These are phyloP conservation scores for Drosophila parabipectinata DNA, from an alignment of 1,140 invertebrate species.

Conservation along the genomic window DNA sequence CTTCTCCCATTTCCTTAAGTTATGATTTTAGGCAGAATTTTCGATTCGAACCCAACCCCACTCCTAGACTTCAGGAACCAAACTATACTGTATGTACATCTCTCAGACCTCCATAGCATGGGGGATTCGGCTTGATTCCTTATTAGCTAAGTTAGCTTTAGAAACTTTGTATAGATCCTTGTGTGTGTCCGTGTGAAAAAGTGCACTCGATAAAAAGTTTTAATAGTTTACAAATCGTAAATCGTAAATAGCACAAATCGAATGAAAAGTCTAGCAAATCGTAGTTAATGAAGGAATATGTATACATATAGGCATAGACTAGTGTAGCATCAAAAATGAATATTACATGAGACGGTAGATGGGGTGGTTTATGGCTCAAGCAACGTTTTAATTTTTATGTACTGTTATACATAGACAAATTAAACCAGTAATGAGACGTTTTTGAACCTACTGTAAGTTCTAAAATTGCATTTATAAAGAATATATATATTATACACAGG, in stretches of 20 bases:
- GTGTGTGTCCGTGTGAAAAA: slow-evolving; percentile 42
- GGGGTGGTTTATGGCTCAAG: slow-evolving; percentile 59
- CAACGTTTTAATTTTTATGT: slow-evolving; percentile 73
- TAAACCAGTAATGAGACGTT: slow-evolving; percentile 61
- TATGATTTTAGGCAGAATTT: slow-evolving; percentile 33
- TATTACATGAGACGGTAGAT: slow-evolving; percentile 21
- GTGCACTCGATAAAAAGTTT: slow-evolving; percentile 66
- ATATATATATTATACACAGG: slow-evolving; percentile 62
- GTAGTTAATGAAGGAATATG: slow-evolving; percentile 60
- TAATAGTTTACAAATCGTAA: slow-evolving; percentile 75
- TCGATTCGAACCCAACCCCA: slow-evolving; percentile 50
- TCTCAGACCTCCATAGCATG: slow-evolving; percentile 12
- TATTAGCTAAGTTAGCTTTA: slow-evolving; percentile 69
- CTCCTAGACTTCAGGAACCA: slow-evolving; percentile 66
- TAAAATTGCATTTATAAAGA: slow-evolving; percentile 80
- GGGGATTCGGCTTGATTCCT: slow-evolving; percentile 27
- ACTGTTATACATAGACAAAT: slow-evolving; percentile 65
- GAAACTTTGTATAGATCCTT: slow-evolving; percentile 64
- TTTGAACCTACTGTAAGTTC: slow-evolving; percentile 81
- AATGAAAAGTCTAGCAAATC: slow-evolving; percentile 62
- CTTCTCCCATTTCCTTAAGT: slow-evolving; percentile 39
- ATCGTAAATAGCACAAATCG: slow-evolving; percentile 72
- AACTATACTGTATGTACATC: slow-evolving; percentile 1
- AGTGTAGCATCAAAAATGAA: slow-evolving; percentile 68
- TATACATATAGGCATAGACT: slow-evolving; percentile 61